Percentiles rank a stretch among this genome's conserved stretches.
Conservation (phyloP, 2,113 vertebrate species). For the Plectropomus leopardus region DNA sequence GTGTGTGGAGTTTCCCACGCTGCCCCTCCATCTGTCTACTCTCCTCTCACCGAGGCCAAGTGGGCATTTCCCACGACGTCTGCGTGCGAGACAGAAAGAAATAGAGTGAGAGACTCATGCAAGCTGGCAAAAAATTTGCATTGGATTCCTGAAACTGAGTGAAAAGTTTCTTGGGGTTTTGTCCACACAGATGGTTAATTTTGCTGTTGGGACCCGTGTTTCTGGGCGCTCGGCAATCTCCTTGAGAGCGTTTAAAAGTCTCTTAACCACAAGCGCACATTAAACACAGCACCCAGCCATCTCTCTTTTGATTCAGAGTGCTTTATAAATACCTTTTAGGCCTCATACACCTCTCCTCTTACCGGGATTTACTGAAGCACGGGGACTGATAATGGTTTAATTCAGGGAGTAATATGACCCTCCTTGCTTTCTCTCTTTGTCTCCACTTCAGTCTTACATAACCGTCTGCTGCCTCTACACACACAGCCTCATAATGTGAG, state of each 20-base stretch:
- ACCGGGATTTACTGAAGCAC: slow-evolving; percentile 46
- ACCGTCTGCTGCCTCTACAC: slow-evolving; percentile 21
- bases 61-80: slow-evolving; percentile 56
- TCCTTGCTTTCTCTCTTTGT: slow-evolving; percentile 24
- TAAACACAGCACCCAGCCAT: slow-evolving; percentile 26
- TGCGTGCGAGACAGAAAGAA: neutral
- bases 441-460: slow-evolving; percentile 39
- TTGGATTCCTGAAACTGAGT: slow-evolving; percentile 28
- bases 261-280: slow-evolving; percentile 33
- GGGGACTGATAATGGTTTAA: slow-evolving; percentile 54
- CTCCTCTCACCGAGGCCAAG: slow-evolving; percentile 1
- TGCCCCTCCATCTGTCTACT: slow-evolving; percentile 15
- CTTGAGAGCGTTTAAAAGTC: slow-evolving; percentile 30
- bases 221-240: slow-evolving; percentile 14
- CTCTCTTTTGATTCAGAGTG: slow-evolving; percentile 45
- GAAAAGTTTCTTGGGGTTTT: slow-evolving; percentile 20
- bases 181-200: slow-evolving; percentile 17
- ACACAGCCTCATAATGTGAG: neutral
- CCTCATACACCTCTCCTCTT: slow-evolving; percentile 46
- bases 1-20: slow-evolving; percentile 59
- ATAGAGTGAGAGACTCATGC: slow-evolving; percentile 15
- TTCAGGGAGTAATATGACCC: slow-evolving; percentile 54
- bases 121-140: neutral
- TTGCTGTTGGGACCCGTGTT: slow-evolving; percentile 12
- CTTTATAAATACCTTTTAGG: slow-evolving; percentile 56